Evolutionary conservation across 2,113 vertebrate species (phyloP), one percentile per base, ranked within the genome.

Genomic region (Coracopsis vasa): DNA sequence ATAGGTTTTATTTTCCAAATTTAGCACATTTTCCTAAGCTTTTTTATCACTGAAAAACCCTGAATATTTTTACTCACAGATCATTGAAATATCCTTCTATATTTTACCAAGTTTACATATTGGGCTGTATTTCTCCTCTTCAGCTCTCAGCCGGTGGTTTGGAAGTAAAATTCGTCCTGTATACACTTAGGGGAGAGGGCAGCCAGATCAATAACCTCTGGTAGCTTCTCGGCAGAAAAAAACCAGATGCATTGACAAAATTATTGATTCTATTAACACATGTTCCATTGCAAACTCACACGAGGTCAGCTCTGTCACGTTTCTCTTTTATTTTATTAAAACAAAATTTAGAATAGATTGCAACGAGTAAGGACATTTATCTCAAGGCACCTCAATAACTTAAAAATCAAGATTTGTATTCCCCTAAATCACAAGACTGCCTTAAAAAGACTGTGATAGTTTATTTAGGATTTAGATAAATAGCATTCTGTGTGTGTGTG

Each of bases 201-300:
- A 61, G 61, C 79, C 28, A 91, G 58, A 91, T 94, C 70, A 82
- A 89, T 69, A 95, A 74, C 41, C 64, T 94, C 66, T 91, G 66
- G 78, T 81, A 77, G 35, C 7, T 72, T 87, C 77, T 87, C 78
- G 35, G 31, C 35, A 91, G 79, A 74, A 90, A 73, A 73, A 87
- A 73, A 9, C 8, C 27, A 54, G 45, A 72, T 37, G 64, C 16
- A 56, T 75, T 83, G 53, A 88, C 58, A 77, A 71, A 92, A 75
- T 65, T 80, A 95, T 90, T 90, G 58, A 85, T 85, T 88, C 25
- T 79, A 60, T 90, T 91, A 94, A 90, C 66, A 23, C 19, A 16
- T 79, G 65, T 60, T 81, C 42, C 23, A 64, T 56, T 85, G 61
- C 15, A 95, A 93, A 90, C 23, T 82, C 56, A 72, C 42, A 85